Evolutionary conservation across 2,888 invertebrate species (phyloP).

Genomic region (Diloba caeruleocephala): DNA sequence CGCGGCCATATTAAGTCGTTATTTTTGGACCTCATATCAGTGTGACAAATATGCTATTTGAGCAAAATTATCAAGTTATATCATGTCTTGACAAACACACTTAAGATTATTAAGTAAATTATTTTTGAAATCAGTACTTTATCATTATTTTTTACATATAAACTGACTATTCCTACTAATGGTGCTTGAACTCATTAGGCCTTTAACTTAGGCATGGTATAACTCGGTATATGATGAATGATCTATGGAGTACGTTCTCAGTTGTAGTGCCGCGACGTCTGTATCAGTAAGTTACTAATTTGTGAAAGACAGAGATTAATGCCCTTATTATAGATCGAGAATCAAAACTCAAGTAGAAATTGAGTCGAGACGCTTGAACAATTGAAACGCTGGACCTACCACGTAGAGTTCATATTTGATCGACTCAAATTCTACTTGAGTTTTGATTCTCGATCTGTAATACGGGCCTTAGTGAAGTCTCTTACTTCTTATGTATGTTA

Average conservation of each 20-base stretch:
- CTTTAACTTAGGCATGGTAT: conserved; percentile 39
- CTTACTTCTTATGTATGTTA: conserved; percentile 8
- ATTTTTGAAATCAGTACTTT: conserved; percentile 18
- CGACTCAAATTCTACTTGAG: no score
- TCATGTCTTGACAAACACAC: conserved; percentile 29
- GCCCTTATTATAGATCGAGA: no score
- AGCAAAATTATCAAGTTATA: conserved; percentile 31
- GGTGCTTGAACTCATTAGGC: conserved; percentile 46
- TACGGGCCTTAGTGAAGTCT: conserved; percentile 8
- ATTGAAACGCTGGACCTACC: no score
- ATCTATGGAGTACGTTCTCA: conserved; percentile 10
- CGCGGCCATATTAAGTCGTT: conserved; percentile 10
- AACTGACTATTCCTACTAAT: conserved; percentile 44
- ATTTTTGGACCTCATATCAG: conserved; percentile 18
- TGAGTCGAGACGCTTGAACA: no score
- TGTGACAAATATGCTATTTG: conserved; percentile 12
- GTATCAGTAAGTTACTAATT: conserved; percentile 8
- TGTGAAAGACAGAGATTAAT: conserved; percentile 5
- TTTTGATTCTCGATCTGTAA: no score
- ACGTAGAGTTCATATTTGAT: no score
- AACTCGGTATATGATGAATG: conserved; percentile 28
- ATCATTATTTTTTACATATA: conserved; percentile 14
- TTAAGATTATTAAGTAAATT: conserved; percentile 6
- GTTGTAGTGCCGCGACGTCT: neutral
- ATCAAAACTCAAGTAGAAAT: no score